These are phyloP conservation scores for Cinclus mexicanus DNA, from an alignment of 2,113 vertebrate genomes.

Conservation along the genomic window DNA sequence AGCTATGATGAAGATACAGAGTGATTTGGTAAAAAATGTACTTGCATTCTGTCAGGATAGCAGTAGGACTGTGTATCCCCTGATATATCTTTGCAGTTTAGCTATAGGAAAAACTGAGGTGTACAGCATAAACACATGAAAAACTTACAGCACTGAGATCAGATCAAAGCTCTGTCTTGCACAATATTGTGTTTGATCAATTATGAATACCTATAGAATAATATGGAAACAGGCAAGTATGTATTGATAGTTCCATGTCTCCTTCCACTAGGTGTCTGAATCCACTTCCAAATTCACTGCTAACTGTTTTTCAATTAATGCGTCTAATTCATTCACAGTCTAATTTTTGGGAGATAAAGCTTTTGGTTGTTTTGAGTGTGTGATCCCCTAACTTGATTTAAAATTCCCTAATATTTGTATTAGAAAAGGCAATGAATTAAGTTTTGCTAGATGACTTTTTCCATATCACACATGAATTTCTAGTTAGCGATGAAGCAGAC, in stretches of 20 bases:
- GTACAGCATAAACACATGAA: slow-evolving; percentile 23
- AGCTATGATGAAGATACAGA: neutral
- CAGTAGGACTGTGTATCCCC: neutral
- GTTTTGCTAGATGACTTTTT: neutral
- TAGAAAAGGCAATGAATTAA: neutral
- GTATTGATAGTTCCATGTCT: neutral
- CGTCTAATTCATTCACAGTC: neutral
- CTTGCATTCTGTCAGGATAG: neutral
- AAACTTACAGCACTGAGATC: neutral
- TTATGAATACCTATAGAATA: slow-evolving; percentile 19
- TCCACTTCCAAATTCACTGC: neutral
- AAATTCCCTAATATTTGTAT: neutral
- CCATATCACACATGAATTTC: neutral
- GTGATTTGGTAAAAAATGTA: neutral
- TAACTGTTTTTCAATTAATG: neutral
- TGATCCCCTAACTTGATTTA: neutral
- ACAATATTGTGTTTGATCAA: slow-evolving; percentile 49
- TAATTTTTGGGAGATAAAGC: neutral
- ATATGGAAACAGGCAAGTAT: neutral
- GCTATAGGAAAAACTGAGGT: neutral
- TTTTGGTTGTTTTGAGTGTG: neutral
- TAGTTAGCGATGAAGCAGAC: neutral
- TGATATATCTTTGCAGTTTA: slow-evolving; percentile 5
- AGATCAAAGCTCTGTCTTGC: slow-evolving; percentile 48
- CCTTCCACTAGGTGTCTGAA: neutral